These are phyloP conservation scores for Pagetopsis macropterus DNA, from an alignment of 2,797 vertebrate genomes.

Conservation along the genomic window DNA sequence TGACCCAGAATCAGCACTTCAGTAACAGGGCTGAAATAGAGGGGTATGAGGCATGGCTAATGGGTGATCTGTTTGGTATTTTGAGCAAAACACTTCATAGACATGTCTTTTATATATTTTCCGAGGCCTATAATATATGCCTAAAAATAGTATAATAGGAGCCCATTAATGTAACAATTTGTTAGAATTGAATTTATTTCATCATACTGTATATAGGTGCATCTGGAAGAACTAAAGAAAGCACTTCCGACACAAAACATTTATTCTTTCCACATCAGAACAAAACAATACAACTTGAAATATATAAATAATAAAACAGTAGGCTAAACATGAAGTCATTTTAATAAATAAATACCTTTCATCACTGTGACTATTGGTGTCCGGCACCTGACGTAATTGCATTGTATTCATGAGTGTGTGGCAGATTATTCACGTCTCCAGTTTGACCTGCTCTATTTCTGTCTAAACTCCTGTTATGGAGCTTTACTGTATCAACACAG, in stretches of 20 bases:
- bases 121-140: too few relatives aligned
- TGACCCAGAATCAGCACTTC: too few relatives aligned
- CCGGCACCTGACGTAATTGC: constrained; percentile 73
- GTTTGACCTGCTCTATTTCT: not conserved
- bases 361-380: constrained; percentile 71
- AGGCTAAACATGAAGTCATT: constrained; percentile 38
- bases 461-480: not conserved
- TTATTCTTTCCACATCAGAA: constrained; percentile 55
- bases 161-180: not conserved
- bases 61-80: too few relatives aligned
- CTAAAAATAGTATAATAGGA: too few relatives aligned
- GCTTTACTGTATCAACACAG: constrained; percentile 10
- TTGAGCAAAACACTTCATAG: too few relatives aligned
- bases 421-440: not conserved
- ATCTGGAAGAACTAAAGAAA: not conserved
- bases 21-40: too few relatives aligned
- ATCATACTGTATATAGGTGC: not conserved
- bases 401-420: constrained; percentile 12
- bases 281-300: constrained; percentile 73
- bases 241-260: constrained; percentile 2
- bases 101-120: too few relatives aligned
- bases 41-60: too few relatives aligned
- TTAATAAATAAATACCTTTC: constrained; percentile 93
- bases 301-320: constrained; percentile 87
- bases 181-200: not conserved